Evolutionary conservation across 2,797 vertebrate species (phyloP).

Genomic region (Coluber constrictor): DNA sequence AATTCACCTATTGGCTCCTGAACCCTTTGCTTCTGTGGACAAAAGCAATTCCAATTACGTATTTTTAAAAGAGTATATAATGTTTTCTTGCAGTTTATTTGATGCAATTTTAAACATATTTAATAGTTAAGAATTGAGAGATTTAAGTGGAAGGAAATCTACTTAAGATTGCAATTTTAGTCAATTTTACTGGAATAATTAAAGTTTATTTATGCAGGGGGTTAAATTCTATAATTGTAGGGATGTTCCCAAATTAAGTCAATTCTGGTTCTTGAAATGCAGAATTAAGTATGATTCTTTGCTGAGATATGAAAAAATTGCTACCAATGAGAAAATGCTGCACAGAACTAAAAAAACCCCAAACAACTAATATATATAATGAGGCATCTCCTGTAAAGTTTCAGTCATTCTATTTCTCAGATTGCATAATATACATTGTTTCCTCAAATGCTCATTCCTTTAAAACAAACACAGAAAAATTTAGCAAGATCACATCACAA

Average conservation of each 20-base stretch:
- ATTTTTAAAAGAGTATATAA: not conserved
- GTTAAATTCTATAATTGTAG: not conserved
- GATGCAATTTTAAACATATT: not conserved
- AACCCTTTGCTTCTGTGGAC: not conserved
- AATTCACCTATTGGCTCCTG: not conserved
- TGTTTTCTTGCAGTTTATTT: not conserved
- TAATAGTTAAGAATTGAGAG: not conserved
- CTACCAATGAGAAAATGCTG: not conserved
- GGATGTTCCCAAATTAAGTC: not conserved
- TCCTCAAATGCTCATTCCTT: not conserved
- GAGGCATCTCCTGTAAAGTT: not conserved
- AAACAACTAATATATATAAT: not conserved
- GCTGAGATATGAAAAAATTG: not conserved
- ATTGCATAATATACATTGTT: not conserved
- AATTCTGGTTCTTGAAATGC: not conserved
- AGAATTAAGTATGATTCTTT: not conserved
- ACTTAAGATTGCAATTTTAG: not conserved
- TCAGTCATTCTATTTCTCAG: not conserved
- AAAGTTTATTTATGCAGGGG: not conserved
- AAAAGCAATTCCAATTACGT: not conserved
- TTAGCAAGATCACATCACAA: not conserved
- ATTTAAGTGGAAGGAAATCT: not conserved
- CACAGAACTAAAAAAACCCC: not conserved
- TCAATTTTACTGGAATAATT: not conserved
- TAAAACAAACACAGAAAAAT: not conserved